Evolutionary conservation across 2,113 vertebrate genomes (phyloP).

Genomic region (Engraulis encrasicolus): DNA sequence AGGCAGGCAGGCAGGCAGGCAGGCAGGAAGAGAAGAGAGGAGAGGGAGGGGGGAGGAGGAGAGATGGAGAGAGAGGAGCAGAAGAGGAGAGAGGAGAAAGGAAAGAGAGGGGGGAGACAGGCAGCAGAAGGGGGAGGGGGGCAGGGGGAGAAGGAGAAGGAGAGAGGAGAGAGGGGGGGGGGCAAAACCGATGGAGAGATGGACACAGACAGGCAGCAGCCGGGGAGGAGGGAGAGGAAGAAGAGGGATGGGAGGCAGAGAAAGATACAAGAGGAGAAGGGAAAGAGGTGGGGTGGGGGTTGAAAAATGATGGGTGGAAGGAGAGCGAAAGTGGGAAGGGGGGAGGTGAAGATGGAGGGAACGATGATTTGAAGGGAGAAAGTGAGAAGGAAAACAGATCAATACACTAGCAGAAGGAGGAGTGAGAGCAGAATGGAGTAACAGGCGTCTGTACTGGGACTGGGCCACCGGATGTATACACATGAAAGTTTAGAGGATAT

Average conservation of each 20-base stretch:
- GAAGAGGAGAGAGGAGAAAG: slow-evolving; percentile 26
- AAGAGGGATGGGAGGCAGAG: too few species aligned
- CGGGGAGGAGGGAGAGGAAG: too few species aligned
- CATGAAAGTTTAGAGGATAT: too few species aligned
- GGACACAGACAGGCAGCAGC: slow-evolving; percentile 58
- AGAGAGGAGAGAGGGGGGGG: too few species aligned
- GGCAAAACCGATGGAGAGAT: slow-evolving; percentile 34
- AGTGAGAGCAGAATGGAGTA: not conserved
- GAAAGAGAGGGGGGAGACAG: slow-evolving; percentile 52
- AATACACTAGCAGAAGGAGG: not conserved
- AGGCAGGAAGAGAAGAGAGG: slow-evolving; percentile 29
- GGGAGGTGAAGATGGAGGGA: too few species aligned
- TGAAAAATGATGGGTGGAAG: too few species aligned
- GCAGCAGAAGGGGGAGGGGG: slow-evolving; percentile 30
- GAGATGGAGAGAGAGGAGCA: slow-evolving; percentile 32
- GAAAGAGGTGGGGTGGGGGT: too few species aligned
- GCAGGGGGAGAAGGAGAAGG: too few species aligned
- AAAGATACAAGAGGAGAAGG: too few species aligned
- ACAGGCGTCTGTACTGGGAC: not conserved
- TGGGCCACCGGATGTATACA: not conserved
- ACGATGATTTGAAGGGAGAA: not conserved
- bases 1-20: slow-evolving; percentile 20
- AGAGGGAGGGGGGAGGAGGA: slow-evolving; percentile 22
- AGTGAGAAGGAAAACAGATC: not conserved
- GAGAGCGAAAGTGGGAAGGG: slow-evolving; percentile 24